phyloP scores from a whole-genome alignment of 2,888 invertebrate genomes.

The Xestia sexstrigata region DNA sequence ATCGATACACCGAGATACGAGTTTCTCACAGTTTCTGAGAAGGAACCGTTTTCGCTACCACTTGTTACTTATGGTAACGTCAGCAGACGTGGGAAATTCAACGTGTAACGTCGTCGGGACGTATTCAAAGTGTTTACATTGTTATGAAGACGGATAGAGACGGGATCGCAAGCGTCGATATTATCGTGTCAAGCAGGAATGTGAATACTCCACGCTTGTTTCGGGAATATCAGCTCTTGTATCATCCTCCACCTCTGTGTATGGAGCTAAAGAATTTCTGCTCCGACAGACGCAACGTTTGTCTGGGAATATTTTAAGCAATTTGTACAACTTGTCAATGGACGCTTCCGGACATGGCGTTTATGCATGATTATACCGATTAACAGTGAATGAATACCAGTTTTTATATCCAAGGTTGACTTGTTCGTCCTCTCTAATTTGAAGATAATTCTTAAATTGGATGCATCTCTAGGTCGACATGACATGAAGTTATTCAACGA shows the following conservation, averaged over 20 bases:
- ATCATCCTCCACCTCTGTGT: not conserved
- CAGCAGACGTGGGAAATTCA: slow-evolving; percentile 67
- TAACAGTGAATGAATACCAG: slow-evolving; percentile 58
- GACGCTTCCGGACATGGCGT: slow-evolving; percentile 40
- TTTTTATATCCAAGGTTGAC: slow-evolving; percentile 56
- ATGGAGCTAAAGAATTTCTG: slow-evolving; percentile 14
- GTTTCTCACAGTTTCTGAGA: slow-evolving; percentile 45
- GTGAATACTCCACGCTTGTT: slow-evolving; percentile 34
- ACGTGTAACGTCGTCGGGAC: slow-evolving; percentile 68
- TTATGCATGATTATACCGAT: slow-evolving; percentile 36
- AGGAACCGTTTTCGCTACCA: slow-evolving; percentile 53
- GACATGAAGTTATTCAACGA: slow-evolving; percentile 12
- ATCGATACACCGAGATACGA: slow-evolving; percentile 43
- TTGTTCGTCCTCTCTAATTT: slow-evolving; percentile 53
- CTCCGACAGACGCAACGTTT: slow-evolving; percentile 10
- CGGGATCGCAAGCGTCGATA: slow-evolving; percentile 57
- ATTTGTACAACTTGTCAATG: slow-evolving; percentile 44
- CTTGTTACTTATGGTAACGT: slow-evolving; percentile 63
- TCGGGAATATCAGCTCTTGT: slow-evolving; percentile 36
- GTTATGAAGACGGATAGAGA: slow-evolving; percentile 69
- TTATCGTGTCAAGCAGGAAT: slow-evolving; percentile 59
- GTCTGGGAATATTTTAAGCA: slow-evolving; percentile 32
- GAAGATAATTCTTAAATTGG: slow-evolving; percentile 56
- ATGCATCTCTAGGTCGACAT: slow-evolving; percentile 47
- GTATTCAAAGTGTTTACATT: slow-evolving; percentile 72